These are phyloP conservation scores for Bujurquina vittata DNA, from an alignment of 2,113 vertebrate species.

Conservation along the genomic window DNA sequence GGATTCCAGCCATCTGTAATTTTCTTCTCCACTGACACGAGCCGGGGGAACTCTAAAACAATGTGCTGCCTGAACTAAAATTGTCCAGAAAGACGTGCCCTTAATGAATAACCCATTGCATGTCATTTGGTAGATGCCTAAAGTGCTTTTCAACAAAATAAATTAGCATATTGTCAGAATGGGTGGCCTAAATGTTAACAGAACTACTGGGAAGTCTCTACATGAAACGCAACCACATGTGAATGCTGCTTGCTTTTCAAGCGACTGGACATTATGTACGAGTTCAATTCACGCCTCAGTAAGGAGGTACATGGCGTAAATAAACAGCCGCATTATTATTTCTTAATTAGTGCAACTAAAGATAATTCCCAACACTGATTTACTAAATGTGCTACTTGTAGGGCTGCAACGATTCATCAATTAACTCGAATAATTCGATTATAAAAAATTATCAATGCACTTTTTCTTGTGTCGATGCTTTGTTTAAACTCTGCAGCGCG, in stretches of 20 bases:
- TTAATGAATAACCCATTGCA: neutral
- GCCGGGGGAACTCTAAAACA: neutral
- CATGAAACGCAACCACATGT: neutral
- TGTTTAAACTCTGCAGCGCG: no score
- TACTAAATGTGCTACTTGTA: neutral
- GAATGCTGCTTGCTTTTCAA: neutral
- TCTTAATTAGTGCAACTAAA: neutral
- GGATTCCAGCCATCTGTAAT: constrained; percentile 8
- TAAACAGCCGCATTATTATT: neutral
- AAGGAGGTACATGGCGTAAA: neutral
- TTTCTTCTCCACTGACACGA: constrained; percentile 26
- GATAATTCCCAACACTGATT: neutral
- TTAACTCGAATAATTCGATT: no score
- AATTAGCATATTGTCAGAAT: neutral
- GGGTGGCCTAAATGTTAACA: neutral
- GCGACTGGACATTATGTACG: rapidly evolving
- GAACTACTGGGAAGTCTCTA: neutral
- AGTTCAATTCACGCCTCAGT: neutral
- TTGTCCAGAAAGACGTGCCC: neutral
- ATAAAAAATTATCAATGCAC: no score
- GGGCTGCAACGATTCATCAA: no score
- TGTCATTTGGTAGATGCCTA: neutral
- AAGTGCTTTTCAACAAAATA: neutral
- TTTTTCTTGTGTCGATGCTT: no score
- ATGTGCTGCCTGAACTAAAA: neutral